A percentile compares a stretch with the other conserved stretches of the same genome.
phyloP scores from a whole-genome alignment of 2,113 vertebrate genomes.

The Leuciscus idus region DNA sequence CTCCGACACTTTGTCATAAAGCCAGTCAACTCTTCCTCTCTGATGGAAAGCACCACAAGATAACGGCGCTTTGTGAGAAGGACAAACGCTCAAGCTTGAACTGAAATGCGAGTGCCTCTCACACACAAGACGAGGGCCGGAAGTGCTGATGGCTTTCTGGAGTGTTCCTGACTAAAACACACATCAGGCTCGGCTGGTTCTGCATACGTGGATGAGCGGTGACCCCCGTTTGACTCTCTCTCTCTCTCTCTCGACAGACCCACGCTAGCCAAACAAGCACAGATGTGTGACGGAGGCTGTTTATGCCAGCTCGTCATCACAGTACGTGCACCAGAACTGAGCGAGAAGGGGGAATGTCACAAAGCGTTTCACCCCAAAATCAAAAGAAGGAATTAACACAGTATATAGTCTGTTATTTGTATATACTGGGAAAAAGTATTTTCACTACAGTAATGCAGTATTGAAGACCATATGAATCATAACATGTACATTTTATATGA shows the following conservation, averaged over 20 bases:
- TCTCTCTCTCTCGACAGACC: background rate
- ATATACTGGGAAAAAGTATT: background rate
- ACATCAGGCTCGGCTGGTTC: background rate
- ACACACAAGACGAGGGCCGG: background rate
- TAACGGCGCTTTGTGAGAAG: constrained; percentile 36
- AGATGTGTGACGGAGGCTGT: constrained; percentile 7
- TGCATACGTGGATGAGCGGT: constrained; percentile 11
- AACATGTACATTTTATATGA: background rate
- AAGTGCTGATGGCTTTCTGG: background rate
- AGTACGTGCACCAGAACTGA: constrained; percentile 7
- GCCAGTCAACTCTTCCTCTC: constrained; percentile 9
- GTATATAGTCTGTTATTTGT: background rate
- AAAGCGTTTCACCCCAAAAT: background rate
- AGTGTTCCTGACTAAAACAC: background rate
- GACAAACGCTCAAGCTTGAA: constrained; percentile 1
- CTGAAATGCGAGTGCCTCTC: background rate
- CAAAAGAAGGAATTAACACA: background rate
- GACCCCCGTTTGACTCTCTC: background rate
- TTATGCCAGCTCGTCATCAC: background rate
- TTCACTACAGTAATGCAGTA: background rate
- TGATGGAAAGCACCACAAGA: constrained; percentile 42
- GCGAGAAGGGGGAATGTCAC: background rate
- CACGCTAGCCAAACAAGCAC: constrained; percentile 1
- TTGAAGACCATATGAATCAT: background rate
- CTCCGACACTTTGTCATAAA: constrained; percentile 19